phyloP scores from a whole-genome alignment of 1,140 invertebrate species.

The Agrypnia vestita region DNA sequence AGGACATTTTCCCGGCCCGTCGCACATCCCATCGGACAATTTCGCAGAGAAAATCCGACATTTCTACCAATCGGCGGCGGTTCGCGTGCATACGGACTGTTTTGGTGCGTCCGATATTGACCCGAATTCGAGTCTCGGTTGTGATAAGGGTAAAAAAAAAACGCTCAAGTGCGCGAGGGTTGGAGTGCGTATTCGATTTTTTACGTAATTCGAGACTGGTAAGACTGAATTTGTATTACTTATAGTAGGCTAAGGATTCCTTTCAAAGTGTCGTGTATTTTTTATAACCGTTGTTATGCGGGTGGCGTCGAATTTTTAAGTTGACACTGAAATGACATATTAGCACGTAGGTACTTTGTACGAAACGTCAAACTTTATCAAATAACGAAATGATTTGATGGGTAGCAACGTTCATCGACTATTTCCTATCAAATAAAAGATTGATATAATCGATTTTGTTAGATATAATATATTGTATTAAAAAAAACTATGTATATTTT shows the following conservation, averaged over 20 bases:
- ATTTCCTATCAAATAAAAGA: too few relatives aligned
- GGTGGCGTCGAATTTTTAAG: not conserved
- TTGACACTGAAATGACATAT: constrained; percentile 4
- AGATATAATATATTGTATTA: not conserved
- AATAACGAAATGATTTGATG: not conserved
- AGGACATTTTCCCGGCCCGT: constrained; percentile 22
- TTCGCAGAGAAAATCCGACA: not conserved
- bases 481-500: not conserved
- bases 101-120: not conserved
- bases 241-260: not conserved
- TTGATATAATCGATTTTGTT: not conserved
- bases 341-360: not conserved
- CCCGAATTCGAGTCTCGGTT: not conserved
- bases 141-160: constrained; percentile 11
- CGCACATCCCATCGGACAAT: not conserved
- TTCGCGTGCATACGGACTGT: constrained; percentile 5
- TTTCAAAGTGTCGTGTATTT: too few relatives aligned
- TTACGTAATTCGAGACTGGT: constrained; percentile 41
- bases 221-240: constrained; percentile 9
- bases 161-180: constrained; percentile 7
- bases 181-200: constrained; percentile 39
- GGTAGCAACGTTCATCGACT: too few relatives aligned
- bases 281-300: not conserved
- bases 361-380: constrained; percentile 43
- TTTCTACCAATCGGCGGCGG: not conserved